Conservation (phyloP, 2,113 vertebrate genomes). For the crab-eating macaque (Macaca fascicularis) region DNA sequence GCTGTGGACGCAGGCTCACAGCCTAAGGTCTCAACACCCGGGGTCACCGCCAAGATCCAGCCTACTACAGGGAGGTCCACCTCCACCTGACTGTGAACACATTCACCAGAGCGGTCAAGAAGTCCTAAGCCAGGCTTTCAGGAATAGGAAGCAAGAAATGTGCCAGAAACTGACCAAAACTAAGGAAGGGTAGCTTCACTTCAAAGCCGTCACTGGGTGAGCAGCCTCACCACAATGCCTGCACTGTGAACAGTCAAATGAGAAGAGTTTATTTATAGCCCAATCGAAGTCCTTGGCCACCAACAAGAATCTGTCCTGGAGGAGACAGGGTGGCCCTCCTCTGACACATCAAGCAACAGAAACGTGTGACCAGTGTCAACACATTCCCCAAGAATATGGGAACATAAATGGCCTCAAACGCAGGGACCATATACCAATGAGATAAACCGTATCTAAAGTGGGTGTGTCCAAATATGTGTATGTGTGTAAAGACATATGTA, state of each 20-base stretch:
- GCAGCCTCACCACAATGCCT: fast-evolving
- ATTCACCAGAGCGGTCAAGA: not conserved
- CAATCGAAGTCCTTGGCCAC: not conserved
- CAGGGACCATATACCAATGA: fast-evolving
- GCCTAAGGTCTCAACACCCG: not conserved
- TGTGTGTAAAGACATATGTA: fast-evolving
- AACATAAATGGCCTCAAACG: not conserved
- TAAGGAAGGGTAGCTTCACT: too few relatives aligned
- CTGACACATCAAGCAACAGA: not conserved
- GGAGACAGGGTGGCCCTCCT: not conserved
- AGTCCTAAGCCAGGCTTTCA: not conserved
- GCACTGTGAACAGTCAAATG: not conserved
- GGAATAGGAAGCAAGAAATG: too few relatives aligned
- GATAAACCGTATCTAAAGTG: too few relatives aligned
- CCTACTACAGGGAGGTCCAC: not conserved
- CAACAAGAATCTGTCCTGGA: too few relatives aligned
- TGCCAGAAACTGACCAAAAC: not conserved
- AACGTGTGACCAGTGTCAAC: fast-evolving
- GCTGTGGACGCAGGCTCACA: too few relatives aligned
- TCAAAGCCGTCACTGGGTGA: not conserved
- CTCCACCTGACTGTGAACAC: not conserved
- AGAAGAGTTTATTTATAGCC: fast-evolving
- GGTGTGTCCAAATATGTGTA: too few relatives aligned
- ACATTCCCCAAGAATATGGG: too few relatives aligned
- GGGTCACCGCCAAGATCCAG: fast-evolving